phyloP scores from a whole-genome alignment of 2,888 invertebrate species.

The Carpatolechia fugitivella region DNA sequence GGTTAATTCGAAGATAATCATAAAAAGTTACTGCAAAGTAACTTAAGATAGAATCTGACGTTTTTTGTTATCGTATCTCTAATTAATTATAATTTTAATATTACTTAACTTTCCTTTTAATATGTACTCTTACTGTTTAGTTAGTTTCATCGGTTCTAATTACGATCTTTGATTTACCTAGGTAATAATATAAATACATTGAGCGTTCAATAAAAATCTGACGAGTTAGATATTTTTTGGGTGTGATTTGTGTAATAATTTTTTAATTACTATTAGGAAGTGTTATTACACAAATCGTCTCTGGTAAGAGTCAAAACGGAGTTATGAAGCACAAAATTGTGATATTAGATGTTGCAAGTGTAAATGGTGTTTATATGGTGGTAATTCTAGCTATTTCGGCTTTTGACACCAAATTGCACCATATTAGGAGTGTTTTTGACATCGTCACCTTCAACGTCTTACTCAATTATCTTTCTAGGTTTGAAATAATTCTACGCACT shows the following conservation, averaged over 20 bases:
- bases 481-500: not conserved
- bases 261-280: no score
- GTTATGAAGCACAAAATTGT: not conserved
- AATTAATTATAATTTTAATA: no score
- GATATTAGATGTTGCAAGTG: slow-evolving; percentile 2
- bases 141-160: no score
- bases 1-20: not conserved
- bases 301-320: not conserved
- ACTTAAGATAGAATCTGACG: not conserved
- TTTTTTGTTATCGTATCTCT: not conserved
- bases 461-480: not conserved
- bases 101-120: no score
- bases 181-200: no score
- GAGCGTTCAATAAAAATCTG: no score
- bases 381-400: not conserved
- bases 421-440: not conserved
- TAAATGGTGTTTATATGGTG: not conserved
- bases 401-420: slow-evolving; percentile 1
- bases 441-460: not conserved
- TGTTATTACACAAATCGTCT: no score
- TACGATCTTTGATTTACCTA: no score
- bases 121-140: no score
- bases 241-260: no score
- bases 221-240: no score
- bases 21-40: not conserved